Percentiles rank a stretch among this genome's conserved stretches.
Conservation (phyloP, 2,113 vertebrate genomes). For the Tichodroma muraria region DNA sequence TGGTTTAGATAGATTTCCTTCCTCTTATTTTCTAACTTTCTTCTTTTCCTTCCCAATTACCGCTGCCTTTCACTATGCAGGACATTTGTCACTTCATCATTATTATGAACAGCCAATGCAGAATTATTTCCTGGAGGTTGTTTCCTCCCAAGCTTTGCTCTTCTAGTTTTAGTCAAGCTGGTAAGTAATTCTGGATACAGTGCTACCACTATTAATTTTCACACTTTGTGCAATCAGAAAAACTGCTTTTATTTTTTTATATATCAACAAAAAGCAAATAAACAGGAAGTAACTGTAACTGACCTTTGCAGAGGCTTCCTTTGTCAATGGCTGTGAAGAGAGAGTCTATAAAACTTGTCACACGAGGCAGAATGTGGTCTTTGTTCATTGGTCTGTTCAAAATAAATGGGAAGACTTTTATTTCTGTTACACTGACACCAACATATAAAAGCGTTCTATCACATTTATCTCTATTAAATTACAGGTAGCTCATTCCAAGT, state of each 20-base stretch:
- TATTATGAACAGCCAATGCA: background rate
- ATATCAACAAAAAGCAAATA: background rate
- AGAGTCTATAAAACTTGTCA: slow-evolving; percentile 72
- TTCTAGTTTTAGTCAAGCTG: background rate
- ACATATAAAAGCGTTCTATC: background rate
- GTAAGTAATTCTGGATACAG: background rate
- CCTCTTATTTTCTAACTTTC: background rate
- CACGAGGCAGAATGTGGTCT: slow-evolving; percentile 58
- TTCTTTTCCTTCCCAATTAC: background rate
- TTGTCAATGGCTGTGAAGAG: slow-evolving; percentile 75
- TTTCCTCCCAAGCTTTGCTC: background rate
- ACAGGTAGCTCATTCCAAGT: background rate
- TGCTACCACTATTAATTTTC: background rate
- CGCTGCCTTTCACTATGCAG: background rate
- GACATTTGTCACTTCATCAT: background rate
- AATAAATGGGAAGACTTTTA: background rate
- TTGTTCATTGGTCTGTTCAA: slow-evolving; percentile 78
- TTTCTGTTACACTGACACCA: background rate
- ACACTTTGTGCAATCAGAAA: background rate
- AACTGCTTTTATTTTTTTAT: background rate
- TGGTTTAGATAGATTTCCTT: background rate
- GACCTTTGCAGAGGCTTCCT: slow-evolving; percentile 80
- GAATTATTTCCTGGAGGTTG: background rate
- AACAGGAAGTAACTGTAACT: slow-evolving; percentile 24
- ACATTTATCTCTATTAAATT: background rate